A percentile compares a stretch with the other conserved stretches of the same genome.
Conservation (phyloP, 2,113 vertebrate genomes). For the Zapus hudsonius region DNA sequence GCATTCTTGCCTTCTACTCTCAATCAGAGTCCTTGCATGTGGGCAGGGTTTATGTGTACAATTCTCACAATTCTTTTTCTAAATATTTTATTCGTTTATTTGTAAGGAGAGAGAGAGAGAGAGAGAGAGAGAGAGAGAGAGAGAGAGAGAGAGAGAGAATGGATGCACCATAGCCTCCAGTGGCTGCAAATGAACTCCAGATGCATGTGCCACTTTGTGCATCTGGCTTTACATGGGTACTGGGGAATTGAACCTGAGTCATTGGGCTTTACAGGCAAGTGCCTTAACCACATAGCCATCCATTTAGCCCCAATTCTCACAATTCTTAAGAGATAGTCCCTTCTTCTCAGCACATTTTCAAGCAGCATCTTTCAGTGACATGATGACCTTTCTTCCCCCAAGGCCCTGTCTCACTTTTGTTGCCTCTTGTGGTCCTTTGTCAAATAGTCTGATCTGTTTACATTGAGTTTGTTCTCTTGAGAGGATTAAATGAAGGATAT, state of each 20-base stretch:
- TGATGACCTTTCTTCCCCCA: neutral
- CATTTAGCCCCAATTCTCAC: neutral
- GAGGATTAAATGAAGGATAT: neutral
- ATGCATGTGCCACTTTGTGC: no score
- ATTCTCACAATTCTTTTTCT: neutral
- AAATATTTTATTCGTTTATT: no score
- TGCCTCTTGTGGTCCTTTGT: neutral
- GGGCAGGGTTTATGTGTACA: neutral
- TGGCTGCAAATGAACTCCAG: no score
- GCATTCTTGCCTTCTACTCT: slow-evolving; percentile 11
- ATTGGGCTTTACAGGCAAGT: no score
- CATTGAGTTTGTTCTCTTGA: neutral
- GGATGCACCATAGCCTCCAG: no score
- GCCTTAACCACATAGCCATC: no score
- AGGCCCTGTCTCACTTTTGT: neutral
- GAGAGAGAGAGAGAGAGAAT: no score
- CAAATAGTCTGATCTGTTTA: neutral
- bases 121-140: no score
- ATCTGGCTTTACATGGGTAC: no score
- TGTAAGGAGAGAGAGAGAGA: no score
- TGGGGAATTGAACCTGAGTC: no score
- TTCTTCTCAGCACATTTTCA: neutral
- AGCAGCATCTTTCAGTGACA: neutral
- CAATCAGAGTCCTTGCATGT: neutral
- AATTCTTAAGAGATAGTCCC: neutral